phyloP scores from a whole-genome alignment of 1,140 invertebrate species.

The Cyrtorhinus lividipennis region DNA sequence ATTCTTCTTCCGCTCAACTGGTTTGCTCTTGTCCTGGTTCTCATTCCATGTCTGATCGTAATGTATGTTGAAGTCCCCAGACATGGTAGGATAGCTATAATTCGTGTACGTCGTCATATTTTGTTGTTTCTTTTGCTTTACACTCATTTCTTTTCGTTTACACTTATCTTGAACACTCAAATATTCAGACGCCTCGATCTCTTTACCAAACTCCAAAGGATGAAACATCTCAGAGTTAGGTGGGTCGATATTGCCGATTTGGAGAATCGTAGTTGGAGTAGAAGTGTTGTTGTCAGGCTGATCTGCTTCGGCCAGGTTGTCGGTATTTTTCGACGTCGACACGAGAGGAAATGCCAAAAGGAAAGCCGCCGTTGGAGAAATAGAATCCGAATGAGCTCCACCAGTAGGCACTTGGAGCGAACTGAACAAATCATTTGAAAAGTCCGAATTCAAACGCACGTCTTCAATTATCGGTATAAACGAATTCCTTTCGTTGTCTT shows the following conservation, averaged over 20 bases:
- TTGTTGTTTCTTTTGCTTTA: not conserved
- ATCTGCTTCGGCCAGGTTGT: constrained; percentile 38
- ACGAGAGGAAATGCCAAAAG: constrained; percentile 59
- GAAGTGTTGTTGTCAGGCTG: constrained; percentile 35
- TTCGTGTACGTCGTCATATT: not conserved
- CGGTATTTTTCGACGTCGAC: constrained; percentile 39
- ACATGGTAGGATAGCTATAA: not conserved
- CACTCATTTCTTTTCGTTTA: not conserved
- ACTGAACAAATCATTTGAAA: constrained; percentile 57
- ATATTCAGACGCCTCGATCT: not conserved
- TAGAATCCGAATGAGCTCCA: constrained; percentile 46
- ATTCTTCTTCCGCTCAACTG: not conserved
- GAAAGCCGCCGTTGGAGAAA: constrained; percentile 62
- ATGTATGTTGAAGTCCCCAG: not conserved
- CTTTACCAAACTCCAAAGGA: constrained; percentile 17
- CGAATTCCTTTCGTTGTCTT: constrained; percentile 23
- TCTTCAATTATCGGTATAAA: constrained; percentile 32
- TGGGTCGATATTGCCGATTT: constrained; percentile 43
- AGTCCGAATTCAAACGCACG: constrained; percentile 42
- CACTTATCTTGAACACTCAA: not conserved
- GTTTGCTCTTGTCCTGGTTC: not conserved
- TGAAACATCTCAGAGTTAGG: constrained; percentile 30
- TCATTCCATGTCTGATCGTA: not conserved
- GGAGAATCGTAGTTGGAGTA: constrained; percentile 41
- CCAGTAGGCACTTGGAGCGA: constrained; percentile 44